Evolutionary conservation across 2,888 invertebrate genomes (phyloP), one percentile per base, ranked within the genome.

Genomic region (Erannis defoliaria): DNA sequence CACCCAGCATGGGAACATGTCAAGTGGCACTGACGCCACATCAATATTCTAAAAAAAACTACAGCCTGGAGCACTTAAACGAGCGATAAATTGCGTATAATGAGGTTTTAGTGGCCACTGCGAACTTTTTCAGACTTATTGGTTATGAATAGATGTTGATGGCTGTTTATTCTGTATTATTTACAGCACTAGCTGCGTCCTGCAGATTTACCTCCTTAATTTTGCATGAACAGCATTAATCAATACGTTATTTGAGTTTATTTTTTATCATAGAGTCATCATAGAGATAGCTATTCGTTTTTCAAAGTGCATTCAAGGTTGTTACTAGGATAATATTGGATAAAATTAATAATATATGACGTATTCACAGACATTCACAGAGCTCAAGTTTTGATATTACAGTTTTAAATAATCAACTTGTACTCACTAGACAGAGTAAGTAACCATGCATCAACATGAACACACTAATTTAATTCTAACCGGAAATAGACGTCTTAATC

Each of bases 21-120:
- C 71, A 75, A 79, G 80, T 90, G 90, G 78, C 35, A 58, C 46
- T 62, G 89, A 77, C 88, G 88, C 85, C 86, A 78, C 74, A 62
- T 74, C 68, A 68, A 73, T 71, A 76, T 73, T 53, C 18, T 77
- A 72, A 82, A 72, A 82, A 79, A 85, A 81, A 73, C 70, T 62
- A 70, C 54, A 60, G 72, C 73, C 71, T 70, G 64, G 69, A 78
- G 67, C 78, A 82, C 82, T 83, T 80, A 80, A 54, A 74, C 70
- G 71, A 70, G 80, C 82, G 85, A 90, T 89, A 89, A 89, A 88
- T 88, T 85, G 80, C 69, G 73, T 72, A 76, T 78, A 80, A 84
- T 77, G 80, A 77, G 76, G 71, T 67, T 65, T 71, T 73, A 71
- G 76, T 78, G 63, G 66, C 68, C 8, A 56, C 70, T 72, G 67